These are phyloP conservation scores for Patella ulyssiponensis DNA, from an alignment of 2,888 invertebrate genomes.

Conservation along the genomic window DNA sequence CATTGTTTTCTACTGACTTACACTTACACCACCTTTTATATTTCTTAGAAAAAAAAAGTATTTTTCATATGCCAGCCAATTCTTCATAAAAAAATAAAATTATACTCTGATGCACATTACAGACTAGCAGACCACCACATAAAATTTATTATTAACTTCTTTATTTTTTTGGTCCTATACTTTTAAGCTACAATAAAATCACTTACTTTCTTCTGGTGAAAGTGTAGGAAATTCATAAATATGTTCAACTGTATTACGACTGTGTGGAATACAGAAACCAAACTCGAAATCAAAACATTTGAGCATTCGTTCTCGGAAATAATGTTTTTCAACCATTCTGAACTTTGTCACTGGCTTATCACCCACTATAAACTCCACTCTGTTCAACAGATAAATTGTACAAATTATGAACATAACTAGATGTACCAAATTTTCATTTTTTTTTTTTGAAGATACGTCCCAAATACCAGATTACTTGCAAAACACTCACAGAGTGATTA, in stretches of 20 bases:
- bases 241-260: slow-evolving; percentile 97
- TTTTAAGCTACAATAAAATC: neutral
- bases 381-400: slow-evolving; percentile 70
- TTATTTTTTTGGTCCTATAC: too few species aligned
- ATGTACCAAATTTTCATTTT: too few species aligned
- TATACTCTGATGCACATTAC: neutral
- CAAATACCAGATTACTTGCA: too few species aligned
- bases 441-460: too few species aligned
- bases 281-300: slow-evolving; percentile 99
- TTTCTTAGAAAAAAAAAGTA: too few species aligned
- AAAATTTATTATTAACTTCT: slow-evolving; percentile 11
- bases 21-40: too few species aligned
- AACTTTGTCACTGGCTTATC: slow-evolving; percentile 91
- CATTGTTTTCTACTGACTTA: too few species aligned
- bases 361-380: slow-evolving; percentile 97
- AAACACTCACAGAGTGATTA: too few species aligned
- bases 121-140: neutral
- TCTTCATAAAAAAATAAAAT: neutral
- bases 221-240: slow-evolving; percentile 98
- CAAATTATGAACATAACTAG: too few species aligned
- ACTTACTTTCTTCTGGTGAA: slow-evolving; percentile 87
- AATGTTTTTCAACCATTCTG: slow-evolving; percentile 98
- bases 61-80: too few species aligned
- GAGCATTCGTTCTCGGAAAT: slow-evolving; percentile 90
- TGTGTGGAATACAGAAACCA: slow-evolving; percentile 98